Evolutionary conservation across 2,113 vertebrate species (phyloP).

Genomic region (Neotoma lepida): DNA sequence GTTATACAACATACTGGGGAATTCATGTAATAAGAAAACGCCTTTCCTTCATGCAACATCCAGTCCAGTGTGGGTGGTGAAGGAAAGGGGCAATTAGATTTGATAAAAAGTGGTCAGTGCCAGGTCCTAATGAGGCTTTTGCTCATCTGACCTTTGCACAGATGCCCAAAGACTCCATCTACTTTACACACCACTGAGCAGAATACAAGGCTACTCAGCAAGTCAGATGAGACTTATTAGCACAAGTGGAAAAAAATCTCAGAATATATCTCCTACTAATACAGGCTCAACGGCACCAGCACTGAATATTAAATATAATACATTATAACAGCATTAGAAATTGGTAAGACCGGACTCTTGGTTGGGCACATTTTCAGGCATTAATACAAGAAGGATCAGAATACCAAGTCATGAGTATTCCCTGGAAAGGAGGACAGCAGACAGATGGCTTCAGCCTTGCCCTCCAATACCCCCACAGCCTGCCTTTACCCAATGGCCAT

Average conservation of each 20-base stretch:
- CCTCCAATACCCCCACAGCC: not conserved
- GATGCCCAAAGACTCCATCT: not conserved
- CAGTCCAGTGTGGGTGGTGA: not conserved
- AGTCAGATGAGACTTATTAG: not conserved
- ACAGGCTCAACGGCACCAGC: not conserved
- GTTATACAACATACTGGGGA: not conserved
- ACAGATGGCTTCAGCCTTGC: not conserved
- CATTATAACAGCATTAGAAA: not conserved
- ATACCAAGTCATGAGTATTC: not conserved
- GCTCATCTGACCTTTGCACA: constrained; percentile 20
- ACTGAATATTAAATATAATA: not conserved
- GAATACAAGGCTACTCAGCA: not conserved
- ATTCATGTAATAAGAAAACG: constrained; percentile 52
- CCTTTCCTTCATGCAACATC: constrained; percentile 30
- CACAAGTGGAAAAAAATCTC: not conserved
- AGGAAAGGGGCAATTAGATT: constrained; percentile 19
- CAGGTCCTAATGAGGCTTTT: not conserved
- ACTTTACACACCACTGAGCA: not conserved
- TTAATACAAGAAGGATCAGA: not conserved
- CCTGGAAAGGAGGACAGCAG: not conserved
- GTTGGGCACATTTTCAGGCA: not conserved
- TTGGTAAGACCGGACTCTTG: not conserved
- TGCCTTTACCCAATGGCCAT: not conserved
- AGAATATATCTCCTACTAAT: not conserved
- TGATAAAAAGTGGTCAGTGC: not conserved